Evolutionary conservation across 2,113 vertebrate genomes (phyloP).

Genomic region (Psephotus haematonotus): DNA sequence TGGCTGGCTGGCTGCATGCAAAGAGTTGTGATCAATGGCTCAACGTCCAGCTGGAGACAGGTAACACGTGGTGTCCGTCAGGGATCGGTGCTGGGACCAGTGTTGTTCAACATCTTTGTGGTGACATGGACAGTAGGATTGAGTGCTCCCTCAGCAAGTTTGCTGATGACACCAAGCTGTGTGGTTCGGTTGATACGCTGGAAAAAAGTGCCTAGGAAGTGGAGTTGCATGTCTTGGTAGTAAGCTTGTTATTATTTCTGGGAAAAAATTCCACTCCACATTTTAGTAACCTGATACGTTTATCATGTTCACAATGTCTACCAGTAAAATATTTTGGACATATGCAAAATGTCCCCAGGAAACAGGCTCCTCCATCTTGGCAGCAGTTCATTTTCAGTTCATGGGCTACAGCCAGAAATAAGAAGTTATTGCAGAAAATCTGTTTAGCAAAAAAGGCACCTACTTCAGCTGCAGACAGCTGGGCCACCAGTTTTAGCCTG

Average conservation of each 20-base stretch:
- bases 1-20: not conserved
- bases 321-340: slow-evolving; percentile 71
- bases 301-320: slow-evolving; percentile 73
- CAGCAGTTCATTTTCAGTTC: slow-evolving; percentile 73
- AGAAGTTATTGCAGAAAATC: not conserved
- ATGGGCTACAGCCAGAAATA: not conserved
- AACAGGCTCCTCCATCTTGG: slow-evolving; percentile 75
- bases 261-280: accelerated
- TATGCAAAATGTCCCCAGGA: slow-evolving; percentile 76
- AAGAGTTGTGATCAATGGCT: not conserved
- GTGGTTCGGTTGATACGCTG: not conserved
- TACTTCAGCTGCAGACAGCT: not conserved
- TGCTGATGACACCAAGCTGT: not conserved
- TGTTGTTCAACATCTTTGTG: not conserved
- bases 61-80: not conserved
- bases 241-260: not conserved
- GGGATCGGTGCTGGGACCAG: not conserved
- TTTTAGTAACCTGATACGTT: slow-evolving; percentile 55
- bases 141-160: not conserved
- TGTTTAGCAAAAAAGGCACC: not conserved
- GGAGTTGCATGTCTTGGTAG: not conserved
- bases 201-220: not conserved
- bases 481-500: not conserved
- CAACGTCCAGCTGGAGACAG: not conserved
- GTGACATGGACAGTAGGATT: not conserved